These are phyloP conservation scores for Cecropterus lyciades DNA, from an alignment of 1,140 invertebrate species.

Conservation along the genomic window DNA sequence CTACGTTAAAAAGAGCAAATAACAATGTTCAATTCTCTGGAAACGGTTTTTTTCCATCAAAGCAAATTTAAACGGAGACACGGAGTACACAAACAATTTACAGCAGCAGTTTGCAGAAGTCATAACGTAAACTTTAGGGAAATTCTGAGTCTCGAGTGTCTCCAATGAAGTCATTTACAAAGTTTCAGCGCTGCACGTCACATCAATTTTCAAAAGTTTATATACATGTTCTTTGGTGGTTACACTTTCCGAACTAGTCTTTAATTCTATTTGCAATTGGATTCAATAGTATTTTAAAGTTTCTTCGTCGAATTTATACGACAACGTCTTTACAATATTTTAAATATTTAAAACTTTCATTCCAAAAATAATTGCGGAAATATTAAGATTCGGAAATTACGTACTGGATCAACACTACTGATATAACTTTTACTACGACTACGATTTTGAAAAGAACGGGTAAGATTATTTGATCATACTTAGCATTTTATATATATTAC, in stretches of 20 bases:
- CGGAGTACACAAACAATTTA: conserved; percentile 18
- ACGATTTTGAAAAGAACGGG: no score
- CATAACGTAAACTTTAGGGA: conserved; percentile 26
- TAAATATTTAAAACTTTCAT: no score
- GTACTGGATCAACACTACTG: no score
- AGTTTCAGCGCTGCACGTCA: conserved; percentile 18
- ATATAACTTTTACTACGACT: no score
- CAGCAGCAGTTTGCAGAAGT: conserved; percentile 23
- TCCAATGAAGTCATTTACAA: conserved; percentile 19
- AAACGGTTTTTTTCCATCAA: conserved; percentile 3
- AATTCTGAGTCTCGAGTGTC: conserved; percentile 20
- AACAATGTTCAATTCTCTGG: background rate
- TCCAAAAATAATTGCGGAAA: no score
- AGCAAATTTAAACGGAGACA: conserved; percentile 4
- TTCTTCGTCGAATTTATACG: no score
- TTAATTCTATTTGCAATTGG: conserved; percentile 7
- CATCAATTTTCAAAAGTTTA: conserved; percentile 12
- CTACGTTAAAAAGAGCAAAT: no score
- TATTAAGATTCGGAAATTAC: no score
- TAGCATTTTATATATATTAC: no score
- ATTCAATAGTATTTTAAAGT: background rate
- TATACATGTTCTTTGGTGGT: conserved; percentile 11
- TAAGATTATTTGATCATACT: no score
- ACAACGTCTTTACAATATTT: no score
- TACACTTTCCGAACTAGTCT: background rate